Base-by-base conservation (phyloP, 2,888 invertebrate genomes). In the Allacma fusca region DNA sequence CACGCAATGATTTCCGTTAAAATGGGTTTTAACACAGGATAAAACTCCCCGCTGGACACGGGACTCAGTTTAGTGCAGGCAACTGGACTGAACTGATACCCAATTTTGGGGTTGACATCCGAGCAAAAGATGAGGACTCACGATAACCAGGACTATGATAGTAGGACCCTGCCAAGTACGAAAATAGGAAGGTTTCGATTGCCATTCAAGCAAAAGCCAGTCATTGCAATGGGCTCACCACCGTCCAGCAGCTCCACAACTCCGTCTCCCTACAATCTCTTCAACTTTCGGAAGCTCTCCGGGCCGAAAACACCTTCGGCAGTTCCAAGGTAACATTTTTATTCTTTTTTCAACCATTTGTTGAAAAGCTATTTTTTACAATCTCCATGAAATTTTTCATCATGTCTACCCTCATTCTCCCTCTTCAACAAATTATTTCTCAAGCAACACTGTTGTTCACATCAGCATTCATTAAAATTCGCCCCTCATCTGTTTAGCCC, bases 201-300 rank as follows among this genome's bases (percentile, higher is more conserved):
- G 69, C 82, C 82, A 13, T 82, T 82, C 78, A 81, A 80, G 71
- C 81, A 81, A 65, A 82, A 81, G 59, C 65, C 81, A 13, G 28
- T 78, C 9, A 71, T 75, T 24, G 59, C 78, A 23, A 67, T 67
- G 59, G 40, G 29, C 23, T 64, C 65, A 1, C 65, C 64, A n/a
- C 24, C 74, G 1, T 16, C 24, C 7, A 29, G 43, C 2, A 43
- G 43, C 9, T 65, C 62, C 62, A 62, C 23, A 12, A 62, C 21
- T 26, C 26, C 62, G 16, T 59, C 57, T 23, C 29, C 74, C 62
- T 74, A 74, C 65, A 74, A 43, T 65, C 24, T 74, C 23, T 74
- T 74, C 44, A 65, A 65, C 24, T 74, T 74, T 28, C 64, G 74
- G 24, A 74, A 65, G 44, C 4, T 74, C 21, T 43, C 64, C 19